phyloP scores from a whole-genome alignment of 2,797 vertebrate species.

The Peromyscus aztecus region DNA sequence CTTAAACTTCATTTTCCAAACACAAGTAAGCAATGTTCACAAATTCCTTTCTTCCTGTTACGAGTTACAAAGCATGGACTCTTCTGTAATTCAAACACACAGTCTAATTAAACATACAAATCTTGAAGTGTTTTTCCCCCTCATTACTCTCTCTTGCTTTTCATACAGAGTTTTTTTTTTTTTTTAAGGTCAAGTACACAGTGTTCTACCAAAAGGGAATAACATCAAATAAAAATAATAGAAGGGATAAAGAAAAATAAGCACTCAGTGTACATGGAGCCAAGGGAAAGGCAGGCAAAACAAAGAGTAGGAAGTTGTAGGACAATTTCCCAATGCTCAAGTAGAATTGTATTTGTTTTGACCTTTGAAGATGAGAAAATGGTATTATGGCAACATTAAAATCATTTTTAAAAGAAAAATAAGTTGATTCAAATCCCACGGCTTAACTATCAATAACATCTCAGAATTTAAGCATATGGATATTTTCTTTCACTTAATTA shows the following conservation, averaged over 20 bases:
- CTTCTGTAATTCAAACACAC: constrained; percentile 64
- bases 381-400: constrained; percentile 10
- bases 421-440: constrained; percentile 27
- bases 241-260: constrained; percentile 74
- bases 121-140: constrained; percentile 65
- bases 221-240: constrained; percentile 73
- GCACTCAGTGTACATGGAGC: constrained; percentile 61
- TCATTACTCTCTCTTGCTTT: constrained; percentile 24
- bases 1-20: constrained; percentile 64
- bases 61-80: constrained; percentile 71
- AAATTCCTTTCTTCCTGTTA: constrained; percentile 73
- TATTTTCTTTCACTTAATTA: constrained; percentile 59
- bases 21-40: constrained; percentile 12
- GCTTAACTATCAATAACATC: constrained; percentile 5
- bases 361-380: constrained; percentile 69
- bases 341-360: constrained; percentile 60
- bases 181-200: constrained; percentile 70
- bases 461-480: not conserved
- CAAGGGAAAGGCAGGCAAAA: constrained; percentile 35
- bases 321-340: constrained; percentile 53
- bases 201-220: constrained; percentile 71
- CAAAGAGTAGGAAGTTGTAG: constrained; percentile 29
- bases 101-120: constrained; percentile 78
- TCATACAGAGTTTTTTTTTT: not conserved
- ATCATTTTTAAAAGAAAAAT: constrained; percentile 58